Evolutionary conservation across 2,888 invertebrate genomes (phyloP).

Genomic region (Rhamphomyia laevipes): DNA sequence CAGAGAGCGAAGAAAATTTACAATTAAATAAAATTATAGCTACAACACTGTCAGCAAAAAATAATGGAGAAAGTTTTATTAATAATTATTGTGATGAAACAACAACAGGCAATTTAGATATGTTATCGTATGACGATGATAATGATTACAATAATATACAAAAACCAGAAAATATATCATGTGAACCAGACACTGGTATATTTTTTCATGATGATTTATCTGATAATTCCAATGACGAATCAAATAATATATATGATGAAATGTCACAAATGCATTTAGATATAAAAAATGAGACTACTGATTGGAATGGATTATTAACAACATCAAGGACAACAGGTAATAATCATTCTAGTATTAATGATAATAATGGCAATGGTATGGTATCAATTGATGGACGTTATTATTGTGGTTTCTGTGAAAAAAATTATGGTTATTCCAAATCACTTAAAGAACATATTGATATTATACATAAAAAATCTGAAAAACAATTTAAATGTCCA

Average conservation of each 20-base stretch:
- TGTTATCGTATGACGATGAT: neutral
- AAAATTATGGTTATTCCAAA: neutral
- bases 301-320: neutral
- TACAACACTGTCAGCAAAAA: neutral
- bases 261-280: too few species aligned
- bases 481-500: neutral
- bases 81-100: neutral
- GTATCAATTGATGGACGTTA: neutral
- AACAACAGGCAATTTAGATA: neutral
- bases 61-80: neutral
- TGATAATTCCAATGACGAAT: too few species aligned
- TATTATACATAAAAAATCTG: neutral
- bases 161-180: neutral
- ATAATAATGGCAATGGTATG: neutral
- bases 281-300: neutral
- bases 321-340: neutral
- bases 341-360: neutral
- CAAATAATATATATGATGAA: too few species aligned
- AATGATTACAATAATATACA: neutral
- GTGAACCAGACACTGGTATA: neutral
- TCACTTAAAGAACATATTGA: slow-evolving; percentile 1
- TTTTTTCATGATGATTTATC: neutral
- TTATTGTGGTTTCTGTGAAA: neutral
- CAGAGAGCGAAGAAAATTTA: neutral
- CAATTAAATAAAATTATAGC: neutral